A percentile compares a stretch with the other conserved stretches of the same genome.
Conservation (phyloP, 1,140 invertebrate genomes). For the Drusus annulatus region DNA sequence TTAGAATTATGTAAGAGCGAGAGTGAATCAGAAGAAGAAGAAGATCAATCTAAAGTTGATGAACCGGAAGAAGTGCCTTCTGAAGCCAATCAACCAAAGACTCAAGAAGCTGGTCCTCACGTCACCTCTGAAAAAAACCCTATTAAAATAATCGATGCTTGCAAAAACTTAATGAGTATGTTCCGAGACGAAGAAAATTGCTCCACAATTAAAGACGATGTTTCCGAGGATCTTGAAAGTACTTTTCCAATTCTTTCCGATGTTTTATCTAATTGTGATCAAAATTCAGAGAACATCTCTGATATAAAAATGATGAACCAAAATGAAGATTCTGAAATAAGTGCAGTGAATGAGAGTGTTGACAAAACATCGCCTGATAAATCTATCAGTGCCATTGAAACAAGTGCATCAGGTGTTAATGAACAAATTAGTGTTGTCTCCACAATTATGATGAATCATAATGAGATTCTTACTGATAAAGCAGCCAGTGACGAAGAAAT, state of each 20-base stretch:
- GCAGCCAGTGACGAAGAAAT: not conserved
- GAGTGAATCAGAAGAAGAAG: constrained; percentile 53
- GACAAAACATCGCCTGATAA: no score
- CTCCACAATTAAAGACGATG: not conserved
- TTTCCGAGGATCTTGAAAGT: not conserved
- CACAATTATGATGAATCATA: no score
- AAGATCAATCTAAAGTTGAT: not conserved
- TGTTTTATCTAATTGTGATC: not conserved
- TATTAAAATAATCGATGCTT: constrained; percentile 18
- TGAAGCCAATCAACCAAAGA: not conserved
- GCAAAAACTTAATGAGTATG: constrained; percentile 33
- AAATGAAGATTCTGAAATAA: no score
- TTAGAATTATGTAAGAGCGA: constrained; percentile 76
- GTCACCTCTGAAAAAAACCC: not conserved
- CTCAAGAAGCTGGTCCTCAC: not conserved
- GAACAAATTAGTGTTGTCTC: no score
- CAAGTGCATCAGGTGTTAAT: no score
- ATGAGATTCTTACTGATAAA: no score
- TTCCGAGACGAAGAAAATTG: constrained; percentile 14
- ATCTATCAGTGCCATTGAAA: no score
- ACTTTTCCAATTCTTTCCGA: not conserved
- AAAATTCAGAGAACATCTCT: no score
- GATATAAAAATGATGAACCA: no score
- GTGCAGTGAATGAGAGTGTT: no score
- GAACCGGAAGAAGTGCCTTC: not conserved